Conservation (phyloP, 2,113 vertebrate species). For the Cynoglossus semilaevis region DNA sequence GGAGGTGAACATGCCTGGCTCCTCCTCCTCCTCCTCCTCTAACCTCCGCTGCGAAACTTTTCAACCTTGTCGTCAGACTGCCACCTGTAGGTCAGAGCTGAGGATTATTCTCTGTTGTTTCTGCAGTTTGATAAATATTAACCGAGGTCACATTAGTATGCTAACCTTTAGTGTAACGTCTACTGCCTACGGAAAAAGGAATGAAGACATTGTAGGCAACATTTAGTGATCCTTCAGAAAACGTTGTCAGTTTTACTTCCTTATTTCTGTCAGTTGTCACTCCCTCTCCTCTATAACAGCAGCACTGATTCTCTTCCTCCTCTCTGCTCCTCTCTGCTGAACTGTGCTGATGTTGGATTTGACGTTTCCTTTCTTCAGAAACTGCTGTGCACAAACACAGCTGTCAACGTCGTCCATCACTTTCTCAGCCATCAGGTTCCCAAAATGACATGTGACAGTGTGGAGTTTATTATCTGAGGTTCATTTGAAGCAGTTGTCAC, state of each 20-base stretch:
- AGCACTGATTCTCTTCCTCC: constrained; percentile 33
- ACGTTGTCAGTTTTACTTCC: constrained; percentile 43
- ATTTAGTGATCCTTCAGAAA: no score
- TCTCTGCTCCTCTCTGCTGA: not conserved
- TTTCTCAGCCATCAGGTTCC: constrained; percentile 3
- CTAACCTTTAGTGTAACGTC: no score
- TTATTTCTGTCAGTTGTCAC: constrained; percentile 29
- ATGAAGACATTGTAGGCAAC: no score
- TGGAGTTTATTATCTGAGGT: no score
- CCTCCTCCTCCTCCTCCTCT: constrained; percentile 15
- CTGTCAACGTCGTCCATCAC: not conserved
- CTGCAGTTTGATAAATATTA: no score
- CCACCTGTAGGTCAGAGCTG: constrained; percentile 45
- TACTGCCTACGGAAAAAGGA: no score
- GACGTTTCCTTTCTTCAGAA: not conserved
- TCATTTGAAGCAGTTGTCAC: no score
- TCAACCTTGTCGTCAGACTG: constrained; percentile 31
- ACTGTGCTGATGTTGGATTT: not conserved
- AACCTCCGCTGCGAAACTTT: not conserved
- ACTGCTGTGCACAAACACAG: not conserved
- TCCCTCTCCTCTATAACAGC: constrained; percentile 21
- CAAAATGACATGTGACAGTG: not conserved
- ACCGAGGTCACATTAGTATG: no score
- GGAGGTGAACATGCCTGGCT: constrained; percentile 4
- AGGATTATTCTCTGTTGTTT: no score